A percentile compares a stretch with the other conserved stretches of the same genome.
phyloP scores from a whole-genome alignment of 2,113 vertebrate genomes.

The Melanerpes formicivorus region DNA sequence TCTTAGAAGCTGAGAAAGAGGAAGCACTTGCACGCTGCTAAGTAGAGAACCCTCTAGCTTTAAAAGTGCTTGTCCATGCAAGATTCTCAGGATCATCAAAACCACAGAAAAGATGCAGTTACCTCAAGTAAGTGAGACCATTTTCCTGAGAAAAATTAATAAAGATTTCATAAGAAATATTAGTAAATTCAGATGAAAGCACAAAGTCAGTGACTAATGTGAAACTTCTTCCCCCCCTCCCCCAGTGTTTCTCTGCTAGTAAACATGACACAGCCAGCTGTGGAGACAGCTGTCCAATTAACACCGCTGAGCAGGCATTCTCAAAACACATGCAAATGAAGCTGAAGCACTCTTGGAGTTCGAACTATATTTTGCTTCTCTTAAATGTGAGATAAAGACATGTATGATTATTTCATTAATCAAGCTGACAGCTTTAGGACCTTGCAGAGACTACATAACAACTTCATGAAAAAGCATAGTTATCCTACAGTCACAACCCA shows the following conservation, averaged over 20 bases:
- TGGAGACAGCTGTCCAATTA: constrained; percentile 9
- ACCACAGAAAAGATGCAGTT: not conserved
- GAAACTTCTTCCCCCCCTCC: not conserved
- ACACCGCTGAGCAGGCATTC: not conserved
- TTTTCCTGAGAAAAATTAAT: not conserved
- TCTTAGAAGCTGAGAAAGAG: not conserved
- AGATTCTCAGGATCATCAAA: not conserved
- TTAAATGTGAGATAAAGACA: not conserved
- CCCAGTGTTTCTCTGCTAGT: not conserved
- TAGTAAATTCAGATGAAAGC: not conserved
- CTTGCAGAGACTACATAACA: not conserved
- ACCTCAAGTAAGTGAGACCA: not conserved
- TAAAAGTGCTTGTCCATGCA: not conserved
- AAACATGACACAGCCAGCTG: constrained; percentile 11
- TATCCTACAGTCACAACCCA: not conserved
- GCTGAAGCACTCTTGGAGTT: not conserved
- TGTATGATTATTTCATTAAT: not conserved
- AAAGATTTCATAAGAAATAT: not conserved
- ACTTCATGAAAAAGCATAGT: not conserved
- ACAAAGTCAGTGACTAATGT: not conserved
- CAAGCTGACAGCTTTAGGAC: not conserved
- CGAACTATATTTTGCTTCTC: not conserved
- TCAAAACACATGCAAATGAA: constrained; percentile 16
- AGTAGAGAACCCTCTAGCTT: not conserved
- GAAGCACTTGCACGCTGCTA: not conserved